Base-by-base conservation (phyloP, 2,888 invertebrate species). In the Peribatodes rhomboidaria region DNA sequence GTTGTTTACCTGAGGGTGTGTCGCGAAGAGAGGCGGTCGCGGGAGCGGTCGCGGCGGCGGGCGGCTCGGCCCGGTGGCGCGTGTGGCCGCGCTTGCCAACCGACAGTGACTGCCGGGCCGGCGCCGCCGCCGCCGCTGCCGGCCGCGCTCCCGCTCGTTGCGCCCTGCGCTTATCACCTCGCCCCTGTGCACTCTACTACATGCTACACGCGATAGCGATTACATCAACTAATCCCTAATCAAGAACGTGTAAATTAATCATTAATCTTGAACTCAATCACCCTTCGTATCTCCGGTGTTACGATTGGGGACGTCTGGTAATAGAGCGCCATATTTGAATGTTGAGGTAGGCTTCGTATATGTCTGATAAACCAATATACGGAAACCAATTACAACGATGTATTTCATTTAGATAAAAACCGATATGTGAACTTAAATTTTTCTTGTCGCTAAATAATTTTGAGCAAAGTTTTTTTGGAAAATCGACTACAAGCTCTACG, bases 41-140 rank as follows among this genome's bases (percentile, higher is more conserved):
- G 83, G 80, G 65, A 74, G 79, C 78, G 79, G 79, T 70, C 73
- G 80, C 76, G 80, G 74, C 68, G 76, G 85, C 80, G 83, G 80
- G 64, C 75, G 76, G 82, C 81, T 79, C 78, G 81, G 86, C 87
- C 86, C 88, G 87, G 80, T 76, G 80, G 88, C 91, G 90, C 92
- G 92, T 90, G 86, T 89, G 86, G 81, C 87, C 92, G 87, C 90
- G 86, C 86, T 82, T 86, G 88, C 88, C 88, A 86, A 83, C 90
- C 86, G 89, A 86, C 73, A 81, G 80, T 83, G 78, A 92, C 92
- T 92, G 91, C 90, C 80, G 84, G 76, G 91, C 90, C 80, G 84
- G 76, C 74, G 77, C 77, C 75, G 80, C 77, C 78, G 77, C 73
- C 70, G 78, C 71, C 75, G 77, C 73, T 71, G 74, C 61, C 72